These are phyloP conservation scores for Cheumatopsyche charites DNA, from an alignment of 1,140 invertebrate species.

Conservation along the genomic window DNA sequence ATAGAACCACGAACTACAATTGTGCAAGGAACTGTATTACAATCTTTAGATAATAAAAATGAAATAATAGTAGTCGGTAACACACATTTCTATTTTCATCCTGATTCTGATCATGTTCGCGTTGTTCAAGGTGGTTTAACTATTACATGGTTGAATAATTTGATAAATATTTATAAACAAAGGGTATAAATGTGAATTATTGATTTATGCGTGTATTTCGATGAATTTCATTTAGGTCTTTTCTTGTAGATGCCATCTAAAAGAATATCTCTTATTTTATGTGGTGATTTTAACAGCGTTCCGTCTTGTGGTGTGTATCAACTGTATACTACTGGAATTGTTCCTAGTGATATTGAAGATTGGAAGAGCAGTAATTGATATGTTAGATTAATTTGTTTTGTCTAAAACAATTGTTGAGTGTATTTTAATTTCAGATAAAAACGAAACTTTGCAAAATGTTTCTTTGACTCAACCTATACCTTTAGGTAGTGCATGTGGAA, in stretches of 20 bases:
- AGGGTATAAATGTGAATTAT: constrained; percentile 47
- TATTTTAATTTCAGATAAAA: constrained; percentile 62
- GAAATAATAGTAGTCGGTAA: constrained; percentile 78
- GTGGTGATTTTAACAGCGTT: constrained; percentile 87
- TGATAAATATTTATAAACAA: constrained; percentile 56
- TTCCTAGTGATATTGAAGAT: constrained; percentile 69
- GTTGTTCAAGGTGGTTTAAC: constrained; percentile 75
- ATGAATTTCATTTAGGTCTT: neutral
- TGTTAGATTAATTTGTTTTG: constrained; percentile 12
- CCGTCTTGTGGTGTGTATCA: constrained; percentile 81
- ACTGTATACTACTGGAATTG: constrained; percentile 70
- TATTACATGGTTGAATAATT: constrained; percentile 64
- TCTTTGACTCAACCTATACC: constrained; percentile 67
- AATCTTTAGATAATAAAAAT: constrained; percentile 65
- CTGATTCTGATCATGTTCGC: constrained; percentile 85
- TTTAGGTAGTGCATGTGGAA: constrained; percentile 76
- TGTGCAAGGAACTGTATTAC: constrained; percentile 66
- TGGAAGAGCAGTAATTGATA: constrained; percentile 78
- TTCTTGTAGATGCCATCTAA: constrained; percentile 39
- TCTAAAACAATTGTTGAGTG: neutral
- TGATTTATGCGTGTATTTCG: neutral
- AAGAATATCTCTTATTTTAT: constrained; percentile 68
- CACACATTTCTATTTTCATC: constrained; percentile 92
- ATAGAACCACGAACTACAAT: constrained; percentile 69
- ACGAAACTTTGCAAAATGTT: constrained; percentile 69